phyloP scores from a whole-genome alignment of 2,797 vertebrate genomes.

The Dendrocincla tyrannina region DNA sequence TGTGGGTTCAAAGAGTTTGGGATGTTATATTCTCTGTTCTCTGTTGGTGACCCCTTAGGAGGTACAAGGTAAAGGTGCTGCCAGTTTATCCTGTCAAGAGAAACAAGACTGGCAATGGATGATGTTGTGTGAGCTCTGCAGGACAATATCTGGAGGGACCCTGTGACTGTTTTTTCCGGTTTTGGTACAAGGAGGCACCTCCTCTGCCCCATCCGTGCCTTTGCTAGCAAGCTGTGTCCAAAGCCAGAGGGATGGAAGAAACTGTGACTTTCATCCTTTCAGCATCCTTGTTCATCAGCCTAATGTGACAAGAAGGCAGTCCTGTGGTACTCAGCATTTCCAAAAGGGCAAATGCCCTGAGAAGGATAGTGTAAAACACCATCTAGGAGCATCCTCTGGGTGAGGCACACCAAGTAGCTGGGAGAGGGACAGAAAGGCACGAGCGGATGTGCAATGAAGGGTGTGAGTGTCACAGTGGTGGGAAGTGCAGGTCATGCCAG shows the following conservation, averaged over 20 bases:
- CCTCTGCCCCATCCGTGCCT: background rate
- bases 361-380: background rate
- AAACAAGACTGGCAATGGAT: background rate
- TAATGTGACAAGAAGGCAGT: background rate
- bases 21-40: background rate
- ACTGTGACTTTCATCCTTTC: background rate
- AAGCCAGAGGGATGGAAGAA: background rate
- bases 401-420: background rate
- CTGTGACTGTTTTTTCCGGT: background rate
- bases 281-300: background rate
- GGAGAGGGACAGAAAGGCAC: background rate
- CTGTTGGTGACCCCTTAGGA: background rate
- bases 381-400: background rate
- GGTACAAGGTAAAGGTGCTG: background rate
- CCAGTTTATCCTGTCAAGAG: background rate
- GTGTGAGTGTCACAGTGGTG: rapidly evolving
- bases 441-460: rapidly evolving
- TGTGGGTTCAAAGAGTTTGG: background rate
- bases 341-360: background rate
- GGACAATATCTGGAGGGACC: background rate
- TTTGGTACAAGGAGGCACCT: background rate
- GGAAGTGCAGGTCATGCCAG: rapidly evolving
- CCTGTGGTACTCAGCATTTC: background rate
- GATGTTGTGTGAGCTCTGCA: background rate
- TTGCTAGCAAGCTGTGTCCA: background rate